A percentile compares a stretch with the other conserved stretches of the same genome.
phyloP scores from a whole-genome alignment of 1,140 invertebrate genomes.

The Eupristina koningsbergeri region DNA sequence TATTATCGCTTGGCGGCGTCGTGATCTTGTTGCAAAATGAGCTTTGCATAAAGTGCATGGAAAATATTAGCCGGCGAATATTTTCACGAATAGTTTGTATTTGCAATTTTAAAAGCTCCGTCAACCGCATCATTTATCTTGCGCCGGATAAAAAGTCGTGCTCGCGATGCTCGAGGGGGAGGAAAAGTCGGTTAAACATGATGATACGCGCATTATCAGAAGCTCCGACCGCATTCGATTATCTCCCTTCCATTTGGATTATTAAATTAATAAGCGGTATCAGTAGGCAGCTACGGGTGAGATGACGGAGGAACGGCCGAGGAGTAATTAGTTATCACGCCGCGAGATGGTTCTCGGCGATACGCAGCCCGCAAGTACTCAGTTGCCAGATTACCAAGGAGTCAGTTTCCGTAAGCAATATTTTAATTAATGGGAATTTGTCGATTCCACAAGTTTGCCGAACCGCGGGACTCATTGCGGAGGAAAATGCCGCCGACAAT shows the following conservation, averaged over 20 bases:
- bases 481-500: not conserved
- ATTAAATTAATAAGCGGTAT: not conserved
- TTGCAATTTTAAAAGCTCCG: not conserved
- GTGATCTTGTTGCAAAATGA: no score
- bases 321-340: not conserved
- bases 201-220: not conserved
- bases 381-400: not conserved
- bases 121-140: no score
- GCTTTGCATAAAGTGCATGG: no score
- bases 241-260: not conserved
- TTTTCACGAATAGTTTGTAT: not conserved
- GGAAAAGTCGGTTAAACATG: not conserved
- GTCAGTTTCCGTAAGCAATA: not conserved
- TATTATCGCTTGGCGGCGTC: no score
- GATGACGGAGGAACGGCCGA: not conserved
- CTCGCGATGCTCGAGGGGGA: not conserved
- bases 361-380: no score
- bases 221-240: not conserved
- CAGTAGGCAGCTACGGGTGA: not conserved
- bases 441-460: not conserved
- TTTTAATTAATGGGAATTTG: constrained; percentile 7
- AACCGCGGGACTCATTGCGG: not conserved
- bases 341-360: no score
- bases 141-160: no score
- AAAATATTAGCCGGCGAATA: no score